Conservation (phyloP, 2,113 vertebrate species). For the Acanthisitta chloris region DNA sequence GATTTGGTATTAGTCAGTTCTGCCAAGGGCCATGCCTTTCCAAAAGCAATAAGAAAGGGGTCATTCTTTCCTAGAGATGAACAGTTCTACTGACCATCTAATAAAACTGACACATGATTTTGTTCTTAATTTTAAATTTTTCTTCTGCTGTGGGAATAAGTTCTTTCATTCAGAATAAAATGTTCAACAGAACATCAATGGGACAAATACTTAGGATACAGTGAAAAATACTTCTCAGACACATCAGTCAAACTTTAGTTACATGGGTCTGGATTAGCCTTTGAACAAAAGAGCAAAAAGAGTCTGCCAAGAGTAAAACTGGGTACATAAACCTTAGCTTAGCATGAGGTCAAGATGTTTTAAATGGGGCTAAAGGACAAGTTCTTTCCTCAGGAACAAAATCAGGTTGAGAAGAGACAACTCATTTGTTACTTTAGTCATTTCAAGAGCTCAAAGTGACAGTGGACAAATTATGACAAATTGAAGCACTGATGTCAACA, state of each 20-base stretch:
- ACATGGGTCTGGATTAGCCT: neutral
- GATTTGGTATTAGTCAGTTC: neutral
- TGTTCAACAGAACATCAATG: neutral
- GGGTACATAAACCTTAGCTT: neutral
- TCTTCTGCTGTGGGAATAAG: neutral
- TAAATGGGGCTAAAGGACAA: constrained; percentile 30
- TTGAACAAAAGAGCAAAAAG: neutral
- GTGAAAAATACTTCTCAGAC: neutral
- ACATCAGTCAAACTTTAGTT: neutral
- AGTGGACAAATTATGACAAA: constrained; percentile 58
- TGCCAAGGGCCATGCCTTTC: neutral
- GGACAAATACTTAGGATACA: neutral
- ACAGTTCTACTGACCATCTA: neutral
- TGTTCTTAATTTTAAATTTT: neutral
- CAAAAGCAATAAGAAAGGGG: neutral
- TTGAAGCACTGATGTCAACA: constrained; percentile 21
- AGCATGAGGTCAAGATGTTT: neutral
- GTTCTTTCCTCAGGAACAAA: constrained; percentile 16
- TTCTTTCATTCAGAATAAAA: neutral
- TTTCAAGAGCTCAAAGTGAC: constrained; percentile 14
- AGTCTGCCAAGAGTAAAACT: neutral
- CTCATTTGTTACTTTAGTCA: constrained; percentile 48
- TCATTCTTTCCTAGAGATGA: neutral
- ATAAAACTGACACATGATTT: neutral
- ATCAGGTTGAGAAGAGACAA: constrained; percentile 24